Percentiles rank a stretch among this genome's conserved stretches.
These are phyloP conservation scores for Xestoiulus laeticollis DNA, from an alignment of 2,888 invertebrate genomes.

Conservation along the genomic window DNA sequence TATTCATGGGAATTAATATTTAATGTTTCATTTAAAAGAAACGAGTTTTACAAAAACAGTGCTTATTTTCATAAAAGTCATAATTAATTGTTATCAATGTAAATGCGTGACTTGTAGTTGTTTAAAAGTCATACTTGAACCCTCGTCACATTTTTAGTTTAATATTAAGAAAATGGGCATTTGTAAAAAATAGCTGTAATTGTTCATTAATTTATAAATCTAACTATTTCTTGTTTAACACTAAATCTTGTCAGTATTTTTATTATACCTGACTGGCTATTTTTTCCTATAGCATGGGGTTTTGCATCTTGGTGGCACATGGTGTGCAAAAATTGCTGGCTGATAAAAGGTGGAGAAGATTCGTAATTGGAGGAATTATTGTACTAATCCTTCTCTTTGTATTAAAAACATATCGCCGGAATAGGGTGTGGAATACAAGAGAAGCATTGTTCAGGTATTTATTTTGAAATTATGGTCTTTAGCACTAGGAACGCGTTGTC, in stretches of 20 bases:
- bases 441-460: conserved; percentile 78
- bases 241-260: too few relatives aligned
- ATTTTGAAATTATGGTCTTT: neutral
- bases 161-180: too few relatives aligned
- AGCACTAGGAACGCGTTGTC: neutral
- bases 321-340: conserved; percentile 67
- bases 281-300: conserved; percentile 75
- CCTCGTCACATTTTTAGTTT: too few relatives aligned
- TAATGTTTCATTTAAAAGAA: neutral
- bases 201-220: too few relatives aligned
- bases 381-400: conserved; percentile 71
- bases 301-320: conserved; percentile 78
- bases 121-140: too few relatives aligned
- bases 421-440: conserved; percentile 80
- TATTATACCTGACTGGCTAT: neutral
- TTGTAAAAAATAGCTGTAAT: too few relatives aligned
- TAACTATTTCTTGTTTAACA: too few relatives aligned
- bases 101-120: too few relatives aligned
- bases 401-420: conserved; percentile 74
- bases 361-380: conserved; percentile 59
- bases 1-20: neutral
- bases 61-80: neutral
- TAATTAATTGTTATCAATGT: too few relatives aligned
- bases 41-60: neutral
- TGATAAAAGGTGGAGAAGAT: conserved; percentile 27